These are phyloP conservation scores for Anguilla obscura DNA, from an alignment of 2,797 vertebrate genomes.

Conservation along the genomic window DNA sequence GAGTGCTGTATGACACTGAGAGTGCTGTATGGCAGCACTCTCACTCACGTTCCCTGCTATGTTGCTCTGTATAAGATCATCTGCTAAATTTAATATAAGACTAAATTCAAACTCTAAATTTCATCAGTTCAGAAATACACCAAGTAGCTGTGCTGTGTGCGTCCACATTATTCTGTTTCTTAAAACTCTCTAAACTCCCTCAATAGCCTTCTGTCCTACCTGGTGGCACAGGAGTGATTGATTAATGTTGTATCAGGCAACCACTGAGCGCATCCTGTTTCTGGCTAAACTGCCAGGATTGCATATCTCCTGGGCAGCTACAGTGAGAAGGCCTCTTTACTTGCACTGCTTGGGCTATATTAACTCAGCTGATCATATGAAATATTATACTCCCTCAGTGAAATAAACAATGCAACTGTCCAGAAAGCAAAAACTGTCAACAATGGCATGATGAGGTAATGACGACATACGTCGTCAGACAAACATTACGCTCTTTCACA, in stretches of 20 bases:
- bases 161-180: neutral
- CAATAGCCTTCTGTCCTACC: neutral
- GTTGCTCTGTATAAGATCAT: no score
- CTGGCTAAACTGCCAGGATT: neutral
- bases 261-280: neutral
- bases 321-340: neutral
- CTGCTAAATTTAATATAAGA: neutral
- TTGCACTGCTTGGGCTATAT: neutral
- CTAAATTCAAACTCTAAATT: neutral
- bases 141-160: neutral
- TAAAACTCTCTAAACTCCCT: neutral
- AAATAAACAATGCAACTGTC: neutral
- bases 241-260: neutral
- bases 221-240: neutral
- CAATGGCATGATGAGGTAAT: neutral
- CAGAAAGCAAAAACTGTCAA: neutral
- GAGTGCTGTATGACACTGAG: no score
- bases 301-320: neutral
- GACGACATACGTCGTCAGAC: neutral
- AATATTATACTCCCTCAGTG: neutral
- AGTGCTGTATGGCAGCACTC: no score
- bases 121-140: neutral
- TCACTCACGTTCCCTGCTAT: no score
- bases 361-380: neutral
- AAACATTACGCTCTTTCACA: neutral